Percentiles rank a stretch among this genome's conserved stretches.
These are phyloP conservation scores for Riparia riparia DNA, from an alignment of 2,113 vertebrate genomes.

Conservation along the genomic window DNA sequence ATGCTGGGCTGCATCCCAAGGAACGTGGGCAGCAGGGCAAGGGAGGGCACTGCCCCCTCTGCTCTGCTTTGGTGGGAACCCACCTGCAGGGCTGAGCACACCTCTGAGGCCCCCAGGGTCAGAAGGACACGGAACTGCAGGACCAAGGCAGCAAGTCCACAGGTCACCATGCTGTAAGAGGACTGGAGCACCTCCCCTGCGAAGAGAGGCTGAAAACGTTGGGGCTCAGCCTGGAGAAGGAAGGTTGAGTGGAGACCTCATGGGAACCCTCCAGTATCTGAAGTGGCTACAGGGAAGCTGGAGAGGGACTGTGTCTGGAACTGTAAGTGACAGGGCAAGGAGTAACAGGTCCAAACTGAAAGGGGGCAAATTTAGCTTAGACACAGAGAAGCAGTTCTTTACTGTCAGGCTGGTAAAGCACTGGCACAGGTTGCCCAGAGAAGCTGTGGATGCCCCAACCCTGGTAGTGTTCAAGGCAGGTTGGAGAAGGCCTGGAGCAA, in stretches of 20 bases:
- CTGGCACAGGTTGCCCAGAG: not conserved
- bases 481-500: not conserved
- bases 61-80: not conserved
- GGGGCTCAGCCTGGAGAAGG: not conserved
- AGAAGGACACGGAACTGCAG: not conserved
- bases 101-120: rapidly evolving
- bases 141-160: not conserved
- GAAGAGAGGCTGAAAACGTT: not conserved
- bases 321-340: not conserved
- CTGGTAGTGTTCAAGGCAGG: not conserved
- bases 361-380: not conserved
- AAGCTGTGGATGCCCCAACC: not conserved
- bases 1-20: not conserved
- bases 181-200: not conserved
- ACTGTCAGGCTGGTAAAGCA: not conserved
- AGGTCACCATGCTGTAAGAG: not conserved
- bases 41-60: not conserved
- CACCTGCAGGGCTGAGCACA: not conserved
- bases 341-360: not conserved
- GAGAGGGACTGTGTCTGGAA: not conserved
- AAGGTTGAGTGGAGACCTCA: not conserved
- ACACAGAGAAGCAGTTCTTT: not conserved
- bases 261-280: not conserved
- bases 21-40: rapidly evolving
- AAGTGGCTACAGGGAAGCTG: not conserved